Conservation (phyloP, 2,888 invertebrate species). For the Protonemura montana region DNA sequence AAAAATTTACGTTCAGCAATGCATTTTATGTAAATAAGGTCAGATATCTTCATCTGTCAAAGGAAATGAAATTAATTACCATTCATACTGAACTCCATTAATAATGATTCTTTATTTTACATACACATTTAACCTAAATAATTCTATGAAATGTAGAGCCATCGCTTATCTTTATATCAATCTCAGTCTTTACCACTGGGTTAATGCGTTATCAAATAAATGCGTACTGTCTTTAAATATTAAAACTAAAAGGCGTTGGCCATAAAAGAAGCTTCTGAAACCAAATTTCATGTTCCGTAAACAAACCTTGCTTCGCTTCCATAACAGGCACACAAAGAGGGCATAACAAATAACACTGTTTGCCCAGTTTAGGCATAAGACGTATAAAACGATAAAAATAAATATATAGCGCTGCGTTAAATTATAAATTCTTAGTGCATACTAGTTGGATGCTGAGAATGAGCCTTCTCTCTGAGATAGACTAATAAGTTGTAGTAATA, state of each 20-base stretch:
- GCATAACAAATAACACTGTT: not conserved
- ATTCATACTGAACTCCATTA: not conserved
- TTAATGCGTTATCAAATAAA: not conserved
- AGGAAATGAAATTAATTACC: not conserved
- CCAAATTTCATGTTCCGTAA: not conserved
- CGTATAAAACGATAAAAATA: not conserved
- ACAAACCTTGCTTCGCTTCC: not conserved
- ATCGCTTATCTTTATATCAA: not conserved
- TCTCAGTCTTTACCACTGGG: not conserved
- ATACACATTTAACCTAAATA: not conserved
- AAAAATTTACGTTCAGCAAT: not conserved
- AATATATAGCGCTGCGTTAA: not conserved
- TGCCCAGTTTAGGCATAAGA: not conserved
- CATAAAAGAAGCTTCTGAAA: conserved; percentile 5
- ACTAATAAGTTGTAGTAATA: not conserved
- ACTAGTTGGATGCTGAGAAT: not conserved
- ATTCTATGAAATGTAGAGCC: not conserved
- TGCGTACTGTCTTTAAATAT: not conserved
- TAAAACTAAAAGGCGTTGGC: not conserved
- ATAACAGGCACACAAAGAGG: not conserved
- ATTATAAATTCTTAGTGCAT: not conserved
- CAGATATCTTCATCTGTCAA: conserved; percentile 3
- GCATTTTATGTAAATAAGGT: not conserved
- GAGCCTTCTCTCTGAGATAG: too few relatives aligned
- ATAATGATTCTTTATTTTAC: not conserved